Conservation (phyloP, 1,140 invertebrate species). For the Nebria ingens region DNA sequence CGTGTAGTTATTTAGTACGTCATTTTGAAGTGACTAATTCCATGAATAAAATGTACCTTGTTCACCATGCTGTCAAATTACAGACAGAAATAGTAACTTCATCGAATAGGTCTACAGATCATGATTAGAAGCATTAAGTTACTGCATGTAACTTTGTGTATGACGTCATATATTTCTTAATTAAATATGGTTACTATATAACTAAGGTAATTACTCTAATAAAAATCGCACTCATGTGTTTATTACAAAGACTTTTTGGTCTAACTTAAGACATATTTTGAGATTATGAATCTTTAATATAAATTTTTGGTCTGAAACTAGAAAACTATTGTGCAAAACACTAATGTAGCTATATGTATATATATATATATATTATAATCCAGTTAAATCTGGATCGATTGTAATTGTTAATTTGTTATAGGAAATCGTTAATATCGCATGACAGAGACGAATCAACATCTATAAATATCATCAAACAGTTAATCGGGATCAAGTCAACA, state of each 20-base stretch:
- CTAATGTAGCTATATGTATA: too few species aligned
- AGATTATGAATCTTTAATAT: not conserved
- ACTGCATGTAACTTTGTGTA: too few species aligned
- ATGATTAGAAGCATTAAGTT: too few species aligned
- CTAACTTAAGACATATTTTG: not conserved
- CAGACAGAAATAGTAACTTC: too few species aligned
- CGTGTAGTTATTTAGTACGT: too few species aligned
- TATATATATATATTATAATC: not conserved
- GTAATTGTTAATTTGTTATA: not conserved
- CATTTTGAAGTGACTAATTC: too few species aligned
- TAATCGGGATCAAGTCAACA: not conserved
- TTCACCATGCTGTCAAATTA: too few species aligned
- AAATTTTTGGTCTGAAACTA: not conserved
- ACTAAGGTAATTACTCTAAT: too few species aligned
- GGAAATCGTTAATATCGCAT: constrained; percentile 2
- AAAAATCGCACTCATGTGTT: too few species aligned
- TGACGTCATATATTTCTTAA: not conserved
- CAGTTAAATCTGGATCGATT: not conserved
- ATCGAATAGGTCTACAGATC: too few species aligned
- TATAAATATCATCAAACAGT: not conserved
- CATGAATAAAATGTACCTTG: too few species aligned
- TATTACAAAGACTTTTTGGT: not conserved
- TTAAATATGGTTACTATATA: not conserved
- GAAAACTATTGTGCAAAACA: not conserved
- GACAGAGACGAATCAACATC: not conserved